phyloP scores from a whole-genome alignment of 2,888 invertebrate genomes.

The Acrocyrtus sp. region DNA sequence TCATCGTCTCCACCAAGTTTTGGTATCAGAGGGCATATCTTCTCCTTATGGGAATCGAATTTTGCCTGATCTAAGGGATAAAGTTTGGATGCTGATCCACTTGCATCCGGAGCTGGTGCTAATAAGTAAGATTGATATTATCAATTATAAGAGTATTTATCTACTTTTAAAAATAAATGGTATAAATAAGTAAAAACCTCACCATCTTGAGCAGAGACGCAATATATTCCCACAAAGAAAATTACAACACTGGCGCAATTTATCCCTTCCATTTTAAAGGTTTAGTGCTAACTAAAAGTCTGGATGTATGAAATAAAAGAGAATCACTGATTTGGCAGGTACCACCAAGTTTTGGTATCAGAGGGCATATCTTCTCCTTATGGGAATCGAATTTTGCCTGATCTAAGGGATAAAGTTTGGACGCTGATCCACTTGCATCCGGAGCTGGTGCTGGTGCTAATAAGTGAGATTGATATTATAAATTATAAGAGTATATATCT shows the following conservation, averaged over 20 bases:
- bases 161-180: not conserved
- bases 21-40: slow-evolving; percentile 15
- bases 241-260: no score
- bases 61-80: slow-evolving; percentile 8
- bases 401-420: slow-evolving; percentile 19
- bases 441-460: not conserved
- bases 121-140: not conserved
- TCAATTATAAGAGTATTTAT: not conserved
- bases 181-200: no score
- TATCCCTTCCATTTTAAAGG: not conserved
- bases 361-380: slow-evolving; percentile 7
- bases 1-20: not conserved
- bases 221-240: no score
- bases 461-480: not conserved
- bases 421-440: not conserved
- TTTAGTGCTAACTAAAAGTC: not conserved
- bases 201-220: no score
- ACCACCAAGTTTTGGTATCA: slow-evolving; percentile 10
- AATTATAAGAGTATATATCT: not conserved
- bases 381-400: not conserved
- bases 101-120: not conserved
- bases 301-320: no score
- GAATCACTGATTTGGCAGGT: no score
- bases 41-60: not conserved
- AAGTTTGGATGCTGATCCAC: slow-evolving; percentile 5